phyloP scores from a whole-genome alignment of 2,113 vertebrate genomes.

The Aptenodytes forsteri region DNA sequence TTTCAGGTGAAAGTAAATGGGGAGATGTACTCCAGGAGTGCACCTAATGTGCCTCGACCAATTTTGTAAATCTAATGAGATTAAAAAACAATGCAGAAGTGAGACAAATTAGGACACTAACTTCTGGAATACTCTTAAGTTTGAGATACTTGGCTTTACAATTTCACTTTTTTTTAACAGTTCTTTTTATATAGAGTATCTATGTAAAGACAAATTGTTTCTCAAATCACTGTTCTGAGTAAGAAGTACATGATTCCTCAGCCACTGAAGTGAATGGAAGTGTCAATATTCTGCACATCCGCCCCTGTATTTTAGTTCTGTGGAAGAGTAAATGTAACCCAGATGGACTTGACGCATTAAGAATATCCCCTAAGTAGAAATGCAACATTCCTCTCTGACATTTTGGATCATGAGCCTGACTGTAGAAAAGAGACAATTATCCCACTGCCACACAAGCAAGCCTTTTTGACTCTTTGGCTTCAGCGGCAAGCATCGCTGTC shows the following conservation, averaged over 20 bases:
- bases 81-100: background rate
- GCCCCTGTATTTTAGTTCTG: background rate
- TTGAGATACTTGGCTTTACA: background rate
- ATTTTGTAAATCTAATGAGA: background rate
- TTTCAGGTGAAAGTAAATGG: background rate
- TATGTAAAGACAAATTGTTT: background rate
- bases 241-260: background rate
- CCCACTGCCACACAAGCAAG: background rate
- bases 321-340: conserved; percentile 11
- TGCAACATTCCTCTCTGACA: background rate
- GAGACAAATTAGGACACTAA: background rate
- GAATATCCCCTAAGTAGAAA: background rate
- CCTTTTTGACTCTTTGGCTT: background rate
- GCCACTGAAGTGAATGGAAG: background rate
- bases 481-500: background rate
- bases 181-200: background rate
- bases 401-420: background rate
- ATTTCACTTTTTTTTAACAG: background rate
- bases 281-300: background rate
- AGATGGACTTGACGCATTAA: conserved; percentile 6
- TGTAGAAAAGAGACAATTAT: background rate
- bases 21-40: background rate
- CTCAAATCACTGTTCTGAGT: background rate
- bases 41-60: background rate
- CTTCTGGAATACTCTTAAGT: background rate